phyloP scores from a whole-genome alignment of 2,797 vertebrate genomes.

The Leptoclinus maculatus region DNA sequence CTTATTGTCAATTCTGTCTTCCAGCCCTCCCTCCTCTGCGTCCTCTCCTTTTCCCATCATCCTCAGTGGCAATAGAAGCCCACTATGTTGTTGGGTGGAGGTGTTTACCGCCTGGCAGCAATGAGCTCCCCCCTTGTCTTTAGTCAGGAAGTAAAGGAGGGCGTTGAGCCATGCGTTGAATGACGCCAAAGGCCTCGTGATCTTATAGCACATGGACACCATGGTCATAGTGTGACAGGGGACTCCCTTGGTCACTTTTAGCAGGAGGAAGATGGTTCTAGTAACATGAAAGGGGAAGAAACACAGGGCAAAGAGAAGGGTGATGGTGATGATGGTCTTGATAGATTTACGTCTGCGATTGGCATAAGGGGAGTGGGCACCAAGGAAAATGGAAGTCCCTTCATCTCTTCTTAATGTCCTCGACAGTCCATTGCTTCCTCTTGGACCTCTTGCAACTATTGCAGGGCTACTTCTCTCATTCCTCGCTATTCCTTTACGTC shows the following conservation, averaged over 20 bases:
- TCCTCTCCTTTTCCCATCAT: slow-evolving; percentile 76
- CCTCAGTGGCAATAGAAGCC: slow-evolving; percentile 77
- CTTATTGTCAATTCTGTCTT: slow-evolving; percentile 62
- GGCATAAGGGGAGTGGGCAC: slow-evolving; percentile 82
- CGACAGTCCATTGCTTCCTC: slow-evolving; percentile 51
- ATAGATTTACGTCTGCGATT: slow-evolving; percentile 87
- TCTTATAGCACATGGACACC: slow-evolving; percentile 89
- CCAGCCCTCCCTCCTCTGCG: slow-evolving; percentile 52
- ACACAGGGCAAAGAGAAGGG: slow-evolving; percentile 86
- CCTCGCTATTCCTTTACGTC: slow-evolving; percentile 25
- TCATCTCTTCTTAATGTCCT: slow-evolving; percentile 45
- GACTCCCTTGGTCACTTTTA: slow-evolving; percentile 81
- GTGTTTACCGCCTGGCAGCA: slow-evolving; percentile 76
- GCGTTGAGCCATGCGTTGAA: slow-evolving; percentile 90
- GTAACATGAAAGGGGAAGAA: slow-evolving; percentile 89
- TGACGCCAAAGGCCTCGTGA: slow-evolving; percentile 87
- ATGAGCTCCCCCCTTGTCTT: slow-evolving; percentile 81
- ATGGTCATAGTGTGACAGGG: slow-evolving; percentile 84
- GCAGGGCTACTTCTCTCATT: slow-evolving; percentile 41
- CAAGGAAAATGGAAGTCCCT: slow-evolving; percentile 75
- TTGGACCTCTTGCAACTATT: slow-evolving; percentile 37
- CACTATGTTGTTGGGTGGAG: slow-evolving; percentile 52
- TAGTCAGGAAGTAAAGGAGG: slow-evolving; percentile 89
- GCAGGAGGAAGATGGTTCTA: slow-evolving; percentile 84
- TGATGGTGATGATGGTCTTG: slow-evolving; percentile 89